These are phyloP conservation scores for Hoplostethus mediterraneus DNA, from an alignment of 2,797 vertebrate genomes.

Conservation along the genomic window DNA sequence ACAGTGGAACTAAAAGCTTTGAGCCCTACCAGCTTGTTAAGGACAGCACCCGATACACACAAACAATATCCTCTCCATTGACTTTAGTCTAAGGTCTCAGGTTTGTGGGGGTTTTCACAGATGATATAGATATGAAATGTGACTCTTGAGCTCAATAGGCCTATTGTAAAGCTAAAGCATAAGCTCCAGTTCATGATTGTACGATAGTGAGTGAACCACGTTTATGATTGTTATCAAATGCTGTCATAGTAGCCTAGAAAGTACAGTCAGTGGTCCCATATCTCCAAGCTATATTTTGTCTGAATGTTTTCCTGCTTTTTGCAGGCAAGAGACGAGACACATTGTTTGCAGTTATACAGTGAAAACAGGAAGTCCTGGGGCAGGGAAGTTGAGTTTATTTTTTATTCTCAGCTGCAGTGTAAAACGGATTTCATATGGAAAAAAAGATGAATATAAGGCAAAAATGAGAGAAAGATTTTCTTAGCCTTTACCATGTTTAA, in stretches of 20 bases:
- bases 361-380: neutral
- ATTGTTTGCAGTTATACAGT: neutral
- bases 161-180: constrained; percentile 11
- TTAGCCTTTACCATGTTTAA: too few relatives aligned
- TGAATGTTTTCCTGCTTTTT: constrained; percentile 1
- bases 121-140: constrained; percentile 14
- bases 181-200: neutral
- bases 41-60: neutral
- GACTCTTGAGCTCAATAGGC: neutral
- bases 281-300: constrained; percentile 9
- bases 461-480: neutral
- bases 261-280: neutral
- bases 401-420: too few relatives aligned
- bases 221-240: constrained; percentile 12
- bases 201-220: too few relatives aligned
- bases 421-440: neutral
- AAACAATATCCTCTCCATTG: constrained; percentile 12
- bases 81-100: neutral
- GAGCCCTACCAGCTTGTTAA: neutral
- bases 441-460: neutral
- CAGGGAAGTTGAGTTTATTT: neutral
- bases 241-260: neutral
- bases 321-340: neutral
- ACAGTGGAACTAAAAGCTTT: neutral
- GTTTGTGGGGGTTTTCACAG: constrained; percentile 34